A percentile compares a stretch with the other conserved stretches of the same genome.
phyloP scores from a whole-genome alignment of 2,113 vertebrate species.

The Etheostoma spectabile region DNA sequence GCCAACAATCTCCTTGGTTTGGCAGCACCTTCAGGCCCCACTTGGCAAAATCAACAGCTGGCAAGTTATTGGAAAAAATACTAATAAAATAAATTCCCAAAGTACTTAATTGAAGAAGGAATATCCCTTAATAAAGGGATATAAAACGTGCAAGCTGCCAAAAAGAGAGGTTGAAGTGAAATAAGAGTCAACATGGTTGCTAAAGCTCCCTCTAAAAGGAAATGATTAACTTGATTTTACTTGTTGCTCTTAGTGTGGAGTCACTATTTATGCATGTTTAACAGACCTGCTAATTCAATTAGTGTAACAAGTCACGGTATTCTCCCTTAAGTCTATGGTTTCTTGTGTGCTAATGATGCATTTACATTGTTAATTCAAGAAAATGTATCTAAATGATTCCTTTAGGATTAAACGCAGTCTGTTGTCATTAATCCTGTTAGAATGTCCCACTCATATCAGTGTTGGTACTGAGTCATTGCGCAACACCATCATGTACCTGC shows the following conservation, averaged over 20 bases:
- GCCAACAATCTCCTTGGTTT: too few relatives aligned
- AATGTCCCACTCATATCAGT: slow-evolving; percentile 21
- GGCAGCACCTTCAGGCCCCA: too few relatives aligned
- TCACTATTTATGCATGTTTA: slow-evolving; percentile 82
- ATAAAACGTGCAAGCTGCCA: slow-evolving; percentile 1
- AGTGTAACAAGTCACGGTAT: slow-evolving; percentile 70
- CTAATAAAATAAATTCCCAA: not conserved
- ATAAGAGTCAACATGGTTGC: slow-evolving; percentile 47
- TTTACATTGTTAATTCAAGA: slow-evolving; percentile 74
- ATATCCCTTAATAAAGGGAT: not conserved
- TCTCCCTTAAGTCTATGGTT: slow-evolving; percentile 68
- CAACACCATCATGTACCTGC: slow-evolving; percentile 15
- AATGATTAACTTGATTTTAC: slow-evolving; percentile 71
- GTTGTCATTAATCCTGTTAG: slow-evolving; percentile 59
- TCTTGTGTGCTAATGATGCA: slow-evolving; percentile 76
- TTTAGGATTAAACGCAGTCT: slow-evolving; percentile 62
- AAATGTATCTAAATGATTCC: slow-evolving; percentile 57
- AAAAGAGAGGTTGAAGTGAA: not conserved
- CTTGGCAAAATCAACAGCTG: not conserved
- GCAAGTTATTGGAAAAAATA: not conserved
- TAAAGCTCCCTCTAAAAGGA: slow-evolving; percentile 66
- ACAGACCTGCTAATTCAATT: slow-evolving; percentile 81
- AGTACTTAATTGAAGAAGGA: not conserved
- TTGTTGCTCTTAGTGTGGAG: slow-evolving; percentile 70
- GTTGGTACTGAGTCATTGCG: slow-evolving; percentile 9